These are phyloP conservation scores for Phaedon cochleariae DNA, from an alignment of 2,888 invertebrate species.

Conservation along the genomic window DNA sequence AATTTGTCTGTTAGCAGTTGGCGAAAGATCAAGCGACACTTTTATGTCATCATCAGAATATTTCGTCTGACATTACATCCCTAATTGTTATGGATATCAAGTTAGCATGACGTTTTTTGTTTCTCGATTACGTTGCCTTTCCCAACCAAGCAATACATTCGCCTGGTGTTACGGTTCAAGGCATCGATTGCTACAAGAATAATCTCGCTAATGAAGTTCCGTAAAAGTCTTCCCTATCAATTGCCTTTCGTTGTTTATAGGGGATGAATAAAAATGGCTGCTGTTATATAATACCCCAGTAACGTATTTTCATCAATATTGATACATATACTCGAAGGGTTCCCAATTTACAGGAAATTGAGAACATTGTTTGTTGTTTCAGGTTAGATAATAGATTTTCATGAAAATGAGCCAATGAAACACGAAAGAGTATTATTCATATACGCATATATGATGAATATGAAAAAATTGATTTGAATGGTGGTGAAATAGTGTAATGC, in stretches of 20 bases:
- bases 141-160: background rate
- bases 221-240: conserved; percentile 1
- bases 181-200: background rate
- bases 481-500: no score
- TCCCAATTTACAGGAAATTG: no score
- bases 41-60: background rate
- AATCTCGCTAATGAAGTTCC: background rate
- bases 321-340: background rate
- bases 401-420: no score
- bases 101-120: background rate
- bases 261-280: background rate
- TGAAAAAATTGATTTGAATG: no score
- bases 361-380: no score
- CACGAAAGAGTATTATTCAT: no score
- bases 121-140: background rate
- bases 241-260: background rate
- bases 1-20: no score
- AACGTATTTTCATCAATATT: background rate
- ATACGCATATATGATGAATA: no score
- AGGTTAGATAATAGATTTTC: no score
- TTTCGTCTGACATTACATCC: background rate
- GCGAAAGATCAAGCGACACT: background rate
- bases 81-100: background rate
- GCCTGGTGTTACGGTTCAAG: no score
- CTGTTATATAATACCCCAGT: background rate